phyloP scores from a whole-genome alignment of 1,140 invertebrate genomes.

The Belonocnema kinseyi region DNA sequence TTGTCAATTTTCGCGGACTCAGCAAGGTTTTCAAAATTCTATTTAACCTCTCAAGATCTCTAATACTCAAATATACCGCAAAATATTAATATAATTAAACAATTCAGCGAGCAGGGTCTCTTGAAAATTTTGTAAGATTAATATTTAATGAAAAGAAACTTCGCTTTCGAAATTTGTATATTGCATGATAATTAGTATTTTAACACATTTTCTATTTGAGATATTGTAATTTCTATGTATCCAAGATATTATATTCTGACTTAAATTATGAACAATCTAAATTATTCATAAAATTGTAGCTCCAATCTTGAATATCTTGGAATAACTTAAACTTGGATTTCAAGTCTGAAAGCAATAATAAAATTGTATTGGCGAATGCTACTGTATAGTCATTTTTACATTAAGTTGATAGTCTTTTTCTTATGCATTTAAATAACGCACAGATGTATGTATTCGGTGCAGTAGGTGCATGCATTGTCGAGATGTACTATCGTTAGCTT shows the following conservation, averaged over 20 bases:
- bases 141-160: conserved; percentile 5
- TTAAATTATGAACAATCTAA: conserved; percentile 3
- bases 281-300: conserved; percentile 24
- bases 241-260: conserved; percentile 12
- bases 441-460: conserved; percentile 23
- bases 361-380: not conserved
- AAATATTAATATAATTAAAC: not conserved
- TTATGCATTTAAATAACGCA: conserved; percentile 30
- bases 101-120: not conserved
- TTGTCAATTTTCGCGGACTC: too few relatives aligned
- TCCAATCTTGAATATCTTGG: not conserved
- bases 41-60: too few relatives aligned
- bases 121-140: conserved; percentile 19
- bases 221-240: conserved; percentile 22
- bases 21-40: too few relatives aligned
- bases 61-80: too few relatives aligned
- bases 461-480: conserved; percentile 29
- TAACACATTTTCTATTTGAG: conserved; percentile 24
- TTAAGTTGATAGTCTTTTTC: not conserved
- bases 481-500: conserved; percentile 21
- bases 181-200: conserved; percentile 1
- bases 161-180: conserved; percentile 10
- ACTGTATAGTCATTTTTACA: conserved; percentile 6
- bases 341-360: not conserved
- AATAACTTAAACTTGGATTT: not conserved